These are phyloP conservation scores for Drosophila rellima DNA, from an alignment of 2,888 invertebrate genomes.

Conservation along the genomic window DNA sequence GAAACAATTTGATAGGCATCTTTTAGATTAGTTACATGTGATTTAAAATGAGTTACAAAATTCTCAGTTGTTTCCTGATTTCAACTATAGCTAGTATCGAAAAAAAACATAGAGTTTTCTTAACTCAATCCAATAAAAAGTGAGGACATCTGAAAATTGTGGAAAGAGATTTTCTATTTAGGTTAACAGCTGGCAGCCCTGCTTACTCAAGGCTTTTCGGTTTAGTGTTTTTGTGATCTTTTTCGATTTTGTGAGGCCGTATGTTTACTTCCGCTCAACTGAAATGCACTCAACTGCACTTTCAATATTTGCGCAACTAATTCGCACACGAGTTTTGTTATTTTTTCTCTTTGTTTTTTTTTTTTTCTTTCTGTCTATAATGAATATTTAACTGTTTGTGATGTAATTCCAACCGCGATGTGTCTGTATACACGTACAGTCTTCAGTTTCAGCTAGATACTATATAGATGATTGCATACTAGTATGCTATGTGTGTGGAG, in stretches of 20 bases:
- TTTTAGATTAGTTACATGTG: too few relatives aligned
- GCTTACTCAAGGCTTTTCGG: slow-evolving; percentile 10
- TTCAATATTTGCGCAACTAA: slow-evolving; percentile 74
- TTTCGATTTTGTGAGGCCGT: slow-evolving; percentile 3
- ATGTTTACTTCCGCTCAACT: slow-evolving; percentile 57
- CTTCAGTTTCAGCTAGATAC: slow-evolving; percentile 29
- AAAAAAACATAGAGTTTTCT: too few relatives aligned
- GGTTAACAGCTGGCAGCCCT: slow-evolving; percentile 1
- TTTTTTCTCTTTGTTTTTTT: slow-evolving; percentile 27
- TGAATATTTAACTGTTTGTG: slow-evolving; percentile 61
- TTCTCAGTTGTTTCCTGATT: not conserved
- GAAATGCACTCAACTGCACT: slow-evolving; percentile 59
- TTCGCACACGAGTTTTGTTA: slow-evolving; percentile 51
- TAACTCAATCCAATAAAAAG: not conserved
- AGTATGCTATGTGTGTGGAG: not conserved
- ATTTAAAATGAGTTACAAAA: too few relatives aligned
- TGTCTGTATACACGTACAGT: not conserved
- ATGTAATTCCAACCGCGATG: slow-evolving; percentile 52
- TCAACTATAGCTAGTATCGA: not conserved
- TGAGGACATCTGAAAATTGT: not conserved
- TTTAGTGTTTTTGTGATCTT: not conserved
- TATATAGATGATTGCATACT: slow-evolving; percentile 18
- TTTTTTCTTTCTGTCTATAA: slow-evolving; percentile 36
- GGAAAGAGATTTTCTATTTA: not conserved
- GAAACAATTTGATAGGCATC: too few relatives aligned